Conservation (phyloP, 2,113 vertebrate genomes). For the Corvus moneduloides region DNA sequence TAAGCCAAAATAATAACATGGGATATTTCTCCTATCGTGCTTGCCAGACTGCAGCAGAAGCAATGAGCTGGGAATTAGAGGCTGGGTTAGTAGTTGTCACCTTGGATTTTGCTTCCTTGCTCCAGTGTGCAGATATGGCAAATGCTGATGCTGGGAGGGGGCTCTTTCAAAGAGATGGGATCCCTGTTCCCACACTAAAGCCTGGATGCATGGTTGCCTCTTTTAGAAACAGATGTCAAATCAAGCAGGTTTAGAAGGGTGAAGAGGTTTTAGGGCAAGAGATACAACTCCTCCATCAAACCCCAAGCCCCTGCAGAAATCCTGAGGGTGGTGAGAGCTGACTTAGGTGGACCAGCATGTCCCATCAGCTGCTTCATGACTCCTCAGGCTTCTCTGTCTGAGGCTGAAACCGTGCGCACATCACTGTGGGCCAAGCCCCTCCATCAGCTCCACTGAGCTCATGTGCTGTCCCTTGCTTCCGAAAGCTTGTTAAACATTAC, state of each 20-base stretch:
- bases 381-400: background rate
- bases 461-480: background rate
- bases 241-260: background rate
- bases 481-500: background rate
- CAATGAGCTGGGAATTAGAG: background rate
- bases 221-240: background rate
- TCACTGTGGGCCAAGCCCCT: background rate
- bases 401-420: background rate
- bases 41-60: background rate
- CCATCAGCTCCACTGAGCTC: background rate
- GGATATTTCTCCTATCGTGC: background rate
- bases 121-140: fast-evolving
- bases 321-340: background rate
- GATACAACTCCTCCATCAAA: background rate
- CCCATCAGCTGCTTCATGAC: background rate
- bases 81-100: background rate
- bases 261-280: background rate
- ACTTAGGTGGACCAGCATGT: fast-evolving
- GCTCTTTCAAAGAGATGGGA: background rate
- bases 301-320: background rate
- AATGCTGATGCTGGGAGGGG: background rate
- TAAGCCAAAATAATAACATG: background rate
- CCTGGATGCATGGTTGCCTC: background rate
- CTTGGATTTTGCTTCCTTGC: background rate
- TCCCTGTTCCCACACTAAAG: background rate